These are phyloP conservation scores for Ophiodon elongatus DNA, from an alignment of 2,113 vertebrate species.

Conservation along the genomic window DNA sequence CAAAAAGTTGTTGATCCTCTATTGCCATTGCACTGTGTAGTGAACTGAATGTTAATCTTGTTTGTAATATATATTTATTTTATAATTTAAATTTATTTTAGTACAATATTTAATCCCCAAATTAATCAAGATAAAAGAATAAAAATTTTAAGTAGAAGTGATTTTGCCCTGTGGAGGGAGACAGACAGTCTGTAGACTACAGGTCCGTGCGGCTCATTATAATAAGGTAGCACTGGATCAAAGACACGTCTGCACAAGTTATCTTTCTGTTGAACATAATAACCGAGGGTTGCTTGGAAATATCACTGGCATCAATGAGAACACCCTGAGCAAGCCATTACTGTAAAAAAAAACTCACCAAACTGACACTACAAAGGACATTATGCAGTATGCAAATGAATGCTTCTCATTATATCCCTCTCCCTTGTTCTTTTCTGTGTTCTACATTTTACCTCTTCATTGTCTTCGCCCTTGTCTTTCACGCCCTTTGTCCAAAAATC, in stretches of 20 bases:
- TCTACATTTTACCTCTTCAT: conserved; percentile 25
- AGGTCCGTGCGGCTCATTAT: background rate
- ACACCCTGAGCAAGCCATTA: conserved; percentile 39
- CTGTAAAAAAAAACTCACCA: conserved; percentile 30
- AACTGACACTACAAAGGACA: conserved; percentile 36
- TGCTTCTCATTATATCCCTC: conserved; percentile 14
- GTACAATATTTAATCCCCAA: background rate
- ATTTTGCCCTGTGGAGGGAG: background rate
- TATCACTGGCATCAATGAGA: conserved; percentile 39
- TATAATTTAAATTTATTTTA: background rate
- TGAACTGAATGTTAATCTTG: background rate
- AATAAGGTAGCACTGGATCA: background rate
- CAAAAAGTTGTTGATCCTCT: background rate
- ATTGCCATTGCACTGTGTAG: background rate
- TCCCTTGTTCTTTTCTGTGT: conserved; percentile 1
- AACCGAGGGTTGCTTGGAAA: conserved; percentile 20
- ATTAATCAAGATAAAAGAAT: background rate
- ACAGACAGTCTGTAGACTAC: background rate
- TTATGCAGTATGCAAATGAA: conserved; percentile 49
- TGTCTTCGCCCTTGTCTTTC: background rate
- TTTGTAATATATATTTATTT: background rate
- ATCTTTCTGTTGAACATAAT: conserved; percentile 14
- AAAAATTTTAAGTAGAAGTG: background rate
- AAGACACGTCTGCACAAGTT: conserved; percentile 5
- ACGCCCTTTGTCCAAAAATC: conserved; percentile 15